Evolutionary conservation across 2,888 invertebrate genomes (phyloP), one percentile per base, ranked within the genome.

Genomic region (Odontomyia ornata): DNA sequence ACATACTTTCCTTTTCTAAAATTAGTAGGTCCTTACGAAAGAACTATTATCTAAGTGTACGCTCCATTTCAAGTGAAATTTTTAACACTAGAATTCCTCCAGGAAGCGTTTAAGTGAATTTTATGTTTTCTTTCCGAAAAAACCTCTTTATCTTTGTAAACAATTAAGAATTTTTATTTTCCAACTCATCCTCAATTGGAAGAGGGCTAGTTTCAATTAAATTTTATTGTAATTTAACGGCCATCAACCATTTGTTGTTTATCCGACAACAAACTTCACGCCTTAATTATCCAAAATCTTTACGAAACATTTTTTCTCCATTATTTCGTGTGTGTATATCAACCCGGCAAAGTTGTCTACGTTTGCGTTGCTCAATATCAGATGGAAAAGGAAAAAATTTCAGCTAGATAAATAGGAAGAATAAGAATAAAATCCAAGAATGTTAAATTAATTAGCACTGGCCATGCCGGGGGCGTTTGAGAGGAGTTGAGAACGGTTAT

Each of bases 171-270:
- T 25, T 47, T 46, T 71, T 25, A 27, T 25, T 23, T 52, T 71
- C 47, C 52, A 47, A 23, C 52, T 46, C 71, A 43, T 52, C 46
- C 18, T 27, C 27, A 47, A 71, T 11, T 71, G 27, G 5, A 18
- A 23, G n/a, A 3, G 15, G 18, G 1, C 15, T 23, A 46, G 47
- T 47, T 36, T n/a, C 46, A 23, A 36, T 36, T 36, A 67, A 43
- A 67, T 21, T 46, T 46, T 36, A 46, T 67, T 67, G 25, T 18
- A 47, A 52, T 71, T 47, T 27, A 71, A 47, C 27, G 47, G 25
- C 5, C 27, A n/a, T 23, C 15, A 47, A 46, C 46, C 71, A 71
- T 71, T 71, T 71, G 71, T 71, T 71, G 23, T 52, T 71, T 15
- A 13, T 30, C 30, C 30, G 30, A 64, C 64, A 64, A 28, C 64